Conservation (phyloP, 2,113 vertebrate genomes). For the Oryzias melastigma region DNA sequence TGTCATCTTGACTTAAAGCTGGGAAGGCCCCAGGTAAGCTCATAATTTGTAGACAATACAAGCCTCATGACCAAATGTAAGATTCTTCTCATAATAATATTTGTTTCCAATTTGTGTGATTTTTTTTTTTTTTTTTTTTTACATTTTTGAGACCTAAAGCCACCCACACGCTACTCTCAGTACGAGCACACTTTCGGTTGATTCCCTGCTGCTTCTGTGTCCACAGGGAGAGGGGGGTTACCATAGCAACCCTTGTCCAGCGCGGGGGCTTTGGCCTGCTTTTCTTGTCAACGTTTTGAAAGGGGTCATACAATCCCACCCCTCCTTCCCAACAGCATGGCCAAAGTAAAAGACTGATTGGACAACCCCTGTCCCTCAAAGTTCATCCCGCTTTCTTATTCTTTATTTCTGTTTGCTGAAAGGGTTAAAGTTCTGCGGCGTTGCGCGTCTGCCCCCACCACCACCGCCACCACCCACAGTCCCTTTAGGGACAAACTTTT, state of each 20-base stretch:
- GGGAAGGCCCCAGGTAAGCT: neutral
- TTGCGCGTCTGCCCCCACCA: constrained; percentile 25
- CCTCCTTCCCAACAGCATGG: constrained; percentile 39
- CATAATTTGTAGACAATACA: constrained; percentile 5
- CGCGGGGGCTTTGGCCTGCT: constrained; percentile 57
- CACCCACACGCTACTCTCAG: constrained; percentile 1
- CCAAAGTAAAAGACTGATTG: constrained; percentile 42
- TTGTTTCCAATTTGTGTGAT: constrained; percentile 19
- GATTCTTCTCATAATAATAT: constrained; percentile 20
- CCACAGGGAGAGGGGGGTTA: constrained; percentile 45
- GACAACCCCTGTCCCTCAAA: constrained; percentile 42
- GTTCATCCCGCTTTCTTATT: constrained; percentile 29
- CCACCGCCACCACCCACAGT: neutral
- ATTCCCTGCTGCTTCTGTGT: constrained; percentile 59
- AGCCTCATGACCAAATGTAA: constrained; percentile 35
- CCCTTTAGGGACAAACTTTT: constrained; percentile 20
- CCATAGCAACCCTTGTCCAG: constrained; percentile 64
- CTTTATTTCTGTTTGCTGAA: constrained; percentile 27
- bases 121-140: neutral
- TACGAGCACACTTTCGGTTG: constrained; percentile 50
- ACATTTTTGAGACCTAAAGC: neutral
- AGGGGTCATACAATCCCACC: constrained; percentile 53
- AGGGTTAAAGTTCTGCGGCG: constrained; percentile 43
- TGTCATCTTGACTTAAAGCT: neutral
- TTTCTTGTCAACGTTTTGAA: constrained; percentile 60